A percentile compares a stretch with the other conserved stretches of the same genome.
These are phyloP conservation scores for Limonius californicus DNA, from an alignment of 1,140 invertebrate species.

Conservation along the genomic window DNA sequence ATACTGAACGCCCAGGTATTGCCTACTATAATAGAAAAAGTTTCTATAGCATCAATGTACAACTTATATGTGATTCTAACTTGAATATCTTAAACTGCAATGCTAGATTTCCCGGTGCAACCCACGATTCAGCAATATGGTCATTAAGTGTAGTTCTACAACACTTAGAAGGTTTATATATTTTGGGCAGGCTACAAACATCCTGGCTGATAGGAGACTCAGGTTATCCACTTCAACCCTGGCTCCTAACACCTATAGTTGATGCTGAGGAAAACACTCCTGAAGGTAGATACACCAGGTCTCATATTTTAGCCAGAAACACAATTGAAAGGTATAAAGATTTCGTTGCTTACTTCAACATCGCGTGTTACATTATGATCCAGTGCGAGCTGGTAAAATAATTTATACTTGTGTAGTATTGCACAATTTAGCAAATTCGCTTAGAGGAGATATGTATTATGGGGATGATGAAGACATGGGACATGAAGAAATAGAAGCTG, in stretches of 20 bases:
- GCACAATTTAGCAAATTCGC: not conserved
- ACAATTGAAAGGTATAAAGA: conserved; percentile 37
- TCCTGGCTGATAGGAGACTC: conserved; percentile 36
- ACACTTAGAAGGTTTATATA: conserved; percentile 5
- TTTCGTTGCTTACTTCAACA: conserved; percentile 44
- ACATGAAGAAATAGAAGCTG: not conserved
- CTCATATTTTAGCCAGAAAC: conserved; percentile 33
- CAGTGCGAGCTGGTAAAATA: conserved; percentile 42
- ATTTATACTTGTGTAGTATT: conserved; percentile 42
- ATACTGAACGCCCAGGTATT: not conserved
- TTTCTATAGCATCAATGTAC: not conserved
- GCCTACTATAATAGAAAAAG: not conserved
- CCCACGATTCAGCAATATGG: conserved; percentile 34
- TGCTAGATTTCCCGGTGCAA: conserved; percentile 35
- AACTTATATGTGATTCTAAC: conserved; percentile 30
- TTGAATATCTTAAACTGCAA: conserved; percentile 34
- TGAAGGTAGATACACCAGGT: conserved; percentile 32
- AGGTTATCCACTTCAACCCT: conserved; percentile 41
- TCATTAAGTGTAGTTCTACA: conserved; percentile 24
- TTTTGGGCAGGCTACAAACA: not conserved
- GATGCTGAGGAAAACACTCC: conserved; percentile 24
- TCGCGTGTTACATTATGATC: conserved; percentile 43
- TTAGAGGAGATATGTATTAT: no score
- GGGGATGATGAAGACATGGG: no score
- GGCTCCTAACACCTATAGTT: conserved; percentile 40